Evolutionary conservation across 2,113 vertebrate species (phyloP).

Genomic region (Parus major): DNA sequence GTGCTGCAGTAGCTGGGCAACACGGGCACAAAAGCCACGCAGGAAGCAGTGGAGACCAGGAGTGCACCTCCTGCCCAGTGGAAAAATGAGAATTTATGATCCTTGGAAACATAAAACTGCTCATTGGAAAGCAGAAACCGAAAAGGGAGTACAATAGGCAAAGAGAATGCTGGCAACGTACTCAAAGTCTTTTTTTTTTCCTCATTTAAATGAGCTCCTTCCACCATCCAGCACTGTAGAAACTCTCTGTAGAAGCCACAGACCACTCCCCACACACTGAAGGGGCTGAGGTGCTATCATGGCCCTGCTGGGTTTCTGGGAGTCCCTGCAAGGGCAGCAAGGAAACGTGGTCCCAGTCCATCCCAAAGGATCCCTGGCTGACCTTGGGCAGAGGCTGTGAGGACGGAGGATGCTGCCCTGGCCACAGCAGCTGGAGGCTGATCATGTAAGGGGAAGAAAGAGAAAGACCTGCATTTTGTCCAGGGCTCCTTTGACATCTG

Average conservation of each 20-base stretch:
- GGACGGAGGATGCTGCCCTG: background rate
- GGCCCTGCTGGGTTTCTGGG: background rate
- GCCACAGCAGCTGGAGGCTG: background rate
- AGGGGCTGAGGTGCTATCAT: background rate
- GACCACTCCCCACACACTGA: rapidly evolving
- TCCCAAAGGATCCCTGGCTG: background rate
- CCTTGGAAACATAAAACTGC: constrained; percentile 58
- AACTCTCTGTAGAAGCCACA: background rate
- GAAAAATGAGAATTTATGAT: constrained; percentile 66
- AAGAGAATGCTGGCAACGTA: constrained; percentile 27
- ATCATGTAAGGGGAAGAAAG: background rate
- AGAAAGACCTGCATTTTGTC: background rate
- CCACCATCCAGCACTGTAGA: background rate
- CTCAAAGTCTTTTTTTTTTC: background rate
- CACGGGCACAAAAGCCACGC: constrained; percentile 18
- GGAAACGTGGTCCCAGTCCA: background rate
- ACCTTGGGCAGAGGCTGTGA: background rate
- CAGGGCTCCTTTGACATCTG: background rate
- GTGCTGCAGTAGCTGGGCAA: constrained; percentile 56
- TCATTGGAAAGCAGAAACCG: constrained; percentile 10
- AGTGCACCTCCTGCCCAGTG: constrained; percentile 36
- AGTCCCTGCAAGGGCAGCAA: background rate
- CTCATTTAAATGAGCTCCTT: constrained; percentile 48
- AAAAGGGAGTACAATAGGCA: constrained; percentile 50
- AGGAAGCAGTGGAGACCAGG: background rate